phyloP scores from a whole-genome alignment of 35 echinoderm and acorn worm species.

The Stichopus chloronotus region DNA sequence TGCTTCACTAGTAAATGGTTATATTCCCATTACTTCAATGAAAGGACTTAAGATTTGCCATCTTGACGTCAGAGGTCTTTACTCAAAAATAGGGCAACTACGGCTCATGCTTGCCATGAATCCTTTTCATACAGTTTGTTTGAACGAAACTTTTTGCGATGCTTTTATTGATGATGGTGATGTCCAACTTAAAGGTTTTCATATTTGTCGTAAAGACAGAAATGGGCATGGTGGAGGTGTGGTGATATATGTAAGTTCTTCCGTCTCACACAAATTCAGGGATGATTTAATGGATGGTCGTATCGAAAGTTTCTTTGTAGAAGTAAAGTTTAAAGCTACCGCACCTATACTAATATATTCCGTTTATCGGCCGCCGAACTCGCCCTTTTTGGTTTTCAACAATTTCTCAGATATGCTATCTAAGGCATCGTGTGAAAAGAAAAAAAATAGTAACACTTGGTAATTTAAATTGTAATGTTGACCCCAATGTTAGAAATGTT shows the following conservation, averaged over 20 bases:
- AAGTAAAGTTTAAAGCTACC: not conserved
- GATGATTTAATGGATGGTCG: not conserved
- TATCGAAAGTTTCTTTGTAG: not conserved
- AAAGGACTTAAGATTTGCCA: no score
- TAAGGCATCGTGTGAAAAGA: not conserved
- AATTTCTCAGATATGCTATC: not conserved
- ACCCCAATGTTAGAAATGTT: not conserved
- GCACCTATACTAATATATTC: no score
- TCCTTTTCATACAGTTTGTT: no score
- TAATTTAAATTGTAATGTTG: not conserved
- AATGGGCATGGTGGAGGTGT: not conserved
- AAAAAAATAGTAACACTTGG: not conserved
- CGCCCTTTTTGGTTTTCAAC: not conserved
- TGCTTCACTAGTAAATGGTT: not conserved
- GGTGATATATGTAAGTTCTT: not conserved
- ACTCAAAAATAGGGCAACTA: no score
- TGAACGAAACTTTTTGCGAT: no score
- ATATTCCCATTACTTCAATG: not conserved
- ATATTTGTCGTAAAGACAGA: not conserved
- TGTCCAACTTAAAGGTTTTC: no score
- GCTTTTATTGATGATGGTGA: no score
- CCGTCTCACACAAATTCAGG: not conserved
- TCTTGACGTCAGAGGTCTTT: no score
- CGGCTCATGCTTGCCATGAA: no score
- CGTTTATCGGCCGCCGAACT: not conserved